These are phyloP conservation scores for Phylloscopus trochiloides DNA, from an alignment of 2,113 vertebrate genomes.

Conservation along the genomic window DNA sequence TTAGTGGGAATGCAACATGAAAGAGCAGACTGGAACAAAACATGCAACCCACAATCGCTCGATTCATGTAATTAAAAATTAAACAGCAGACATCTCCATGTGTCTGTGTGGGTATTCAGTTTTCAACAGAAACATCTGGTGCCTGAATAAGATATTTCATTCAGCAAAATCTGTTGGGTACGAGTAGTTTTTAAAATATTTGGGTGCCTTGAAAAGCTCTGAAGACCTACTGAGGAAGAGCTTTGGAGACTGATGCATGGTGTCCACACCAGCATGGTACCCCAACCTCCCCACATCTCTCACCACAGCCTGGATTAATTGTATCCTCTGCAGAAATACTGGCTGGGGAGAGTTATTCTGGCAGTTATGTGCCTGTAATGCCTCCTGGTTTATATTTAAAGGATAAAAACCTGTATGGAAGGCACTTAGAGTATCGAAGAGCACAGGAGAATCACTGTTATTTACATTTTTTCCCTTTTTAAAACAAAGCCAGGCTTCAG, in stretches of 20 bases:
- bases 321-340: background rate
- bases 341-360: background rate
- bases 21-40: background rate
- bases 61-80: constrained; percentile 30
- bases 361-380: background rate
- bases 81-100: constrained; percentile 1
- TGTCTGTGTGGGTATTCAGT: background rate
- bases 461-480: constrained; percentile 6
- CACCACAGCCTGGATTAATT: background rate
- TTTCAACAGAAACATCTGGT: constrained; percentile 37
- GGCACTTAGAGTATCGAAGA: background rate
- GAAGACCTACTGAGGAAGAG: background rate
- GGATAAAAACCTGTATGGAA: background rate
- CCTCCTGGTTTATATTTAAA: background rate
- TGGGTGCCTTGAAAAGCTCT: background rate
- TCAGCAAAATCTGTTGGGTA: background rate
- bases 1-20: background rate
- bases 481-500: constrained; percentile 36
- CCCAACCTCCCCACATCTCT: background rate
- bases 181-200: background rate
- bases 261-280: background rate
- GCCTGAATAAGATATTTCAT: background rate
- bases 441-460: constrained; percentile 21
- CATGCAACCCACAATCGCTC: background rate
- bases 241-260: background rate